Base-by-base conservation (phyloP, 1,140 invertebrate genomes). In the Scaptodrosophila lebanonensis region DNA sequence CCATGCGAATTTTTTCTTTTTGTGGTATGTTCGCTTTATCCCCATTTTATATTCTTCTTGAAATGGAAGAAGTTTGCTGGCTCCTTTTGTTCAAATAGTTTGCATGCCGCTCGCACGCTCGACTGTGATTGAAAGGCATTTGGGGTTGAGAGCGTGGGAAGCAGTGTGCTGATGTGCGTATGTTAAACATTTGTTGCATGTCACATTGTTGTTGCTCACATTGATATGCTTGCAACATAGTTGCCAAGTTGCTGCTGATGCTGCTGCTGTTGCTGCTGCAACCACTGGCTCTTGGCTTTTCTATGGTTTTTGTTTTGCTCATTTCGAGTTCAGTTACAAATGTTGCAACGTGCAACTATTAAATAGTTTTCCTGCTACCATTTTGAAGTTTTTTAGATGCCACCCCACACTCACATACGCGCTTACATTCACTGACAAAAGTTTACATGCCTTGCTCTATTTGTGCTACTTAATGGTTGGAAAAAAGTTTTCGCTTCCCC, bases 311-410 rank as follows among this genome's bases (percentile, higher is more conserved):
- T 25, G 22, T 64, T 60, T 51, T 42, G 35, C 45, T 51, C 29
- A 39, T 15, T 33, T 53, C 38, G 27, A 44, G 42, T 25, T 25
- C 22, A 25, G 22, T 60, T 62, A 72, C 66, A 73, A 64, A 58
- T 72, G 54, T 67, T 67, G 59, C 63, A 67, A 67, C 59, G 69
- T 73, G 67, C 69, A 71, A 73, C 69, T 73, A 67, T 73, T 73
- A 73, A 73, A 73, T 73, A 73, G 69, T 73, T 73, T 66, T 65
- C 33, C 61, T 65, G 66, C 56, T 72, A 66, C 56, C 68, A 70
- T 53, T 66, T 69, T 48, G 57, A 64, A 64, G 50, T 57, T 58
- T 56, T 40, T 61, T 25, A 4, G 45, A 27, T 11, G 44, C 45
- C 64, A 59, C 13, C n/a, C 63, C 57, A 62, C 49, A 54, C n/a